phyloP scores from a whole-genome alignment of 2,888 invertebrate genomes.

The Ochropacha duplaris region DNA sequence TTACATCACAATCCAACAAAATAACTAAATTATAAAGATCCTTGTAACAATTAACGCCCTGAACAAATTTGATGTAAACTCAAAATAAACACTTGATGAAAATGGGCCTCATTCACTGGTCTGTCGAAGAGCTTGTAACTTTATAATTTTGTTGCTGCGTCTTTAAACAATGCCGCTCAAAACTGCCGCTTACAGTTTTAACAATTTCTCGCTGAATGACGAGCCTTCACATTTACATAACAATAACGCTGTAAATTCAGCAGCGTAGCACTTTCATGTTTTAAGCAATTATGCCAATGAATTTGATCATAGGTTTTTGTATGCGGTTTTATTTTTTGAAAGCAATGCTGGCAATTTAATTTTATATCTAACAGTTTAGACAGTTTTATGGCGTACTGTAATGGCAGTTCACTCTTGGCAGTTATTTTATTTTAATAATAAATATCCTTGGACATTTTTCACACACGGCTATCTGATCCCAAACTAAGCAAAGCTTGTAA shows the following conservation, averaged over 20 bases:
- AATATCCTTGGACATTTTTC: no score
- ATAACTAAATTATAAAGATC: conserved; percentile 5
- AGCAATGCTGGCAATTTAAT: background rate
- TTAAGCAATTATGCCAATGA: background rate
- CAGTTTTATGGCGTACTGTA: background rate
- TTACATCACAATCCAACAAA: background rate
- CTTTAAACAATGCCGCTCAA: conserved; percentile 18
- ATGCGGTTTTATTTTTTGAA: background rate
- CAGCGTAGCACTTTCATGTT: background rate
- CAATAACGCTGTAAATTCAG: conserved; percentile 4
- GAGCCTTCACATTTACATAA: conserved; percentile 17
- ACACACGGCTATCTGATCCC: no score
- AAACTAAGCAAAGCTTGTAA: no score
- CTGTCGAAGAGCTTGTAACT: conserved; percentile 9
- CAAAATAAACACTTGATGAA: conserved; percentile 43
- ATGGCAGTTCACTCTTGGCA: no score
- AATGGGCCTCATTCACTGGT: conserved; percentile 34
- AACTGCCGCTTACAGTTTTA: conserved; percentile 15
- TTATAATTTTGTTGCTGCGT: conserved; percentile 25
- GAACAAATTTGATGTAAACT: conserved; percentile 44
- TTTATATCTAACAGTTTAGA: background rate
- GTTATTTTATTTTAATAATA: no score
- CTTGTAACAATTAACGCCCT: conserved; percentile 36
- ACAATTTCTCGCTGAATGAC: conserved; percentile 12
- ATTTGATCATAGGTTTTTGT: background rate